These are phyloP conservation scores for Ataeniobius toweri DNA, from an alignment of 2,797 vertebrate genomes.

Conservation along the genomic window DNA sequence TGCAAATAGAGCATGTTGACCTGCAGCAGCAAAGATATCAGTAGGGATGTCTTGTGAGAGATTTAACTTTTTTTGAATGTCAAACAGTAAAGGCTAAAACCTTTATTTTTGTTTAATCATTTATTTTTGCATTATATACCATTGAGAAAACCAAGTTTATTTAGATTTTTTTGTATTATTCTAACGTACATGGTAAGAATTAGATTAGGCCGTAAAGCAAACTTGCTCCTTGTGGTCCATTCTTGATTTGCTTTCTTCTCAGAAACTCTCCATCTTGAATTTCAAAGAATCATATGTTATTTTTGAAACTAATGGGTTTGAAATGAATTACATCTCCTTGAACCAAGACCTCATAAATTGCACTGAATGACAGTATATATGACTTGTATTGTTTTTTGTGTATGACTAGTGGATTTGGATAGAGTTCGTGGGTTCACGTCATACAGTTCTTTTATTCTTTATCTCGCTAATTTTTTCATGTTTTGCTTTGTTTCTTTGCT, in stretches of 20 bases:
- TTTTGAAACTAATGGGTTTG: too few relatives aligned
- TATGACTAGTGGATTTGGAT: background rate
- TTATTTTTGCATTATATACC: background rate
- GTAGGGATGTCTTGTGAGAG: background rate
- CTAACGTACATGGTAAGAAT: too few relatives aligned
- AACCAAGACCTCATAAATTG: background rate
- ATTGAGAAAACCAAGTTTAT: background rate
- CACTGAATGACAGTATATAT: background rate
- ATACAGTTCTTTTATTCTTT: background rate
- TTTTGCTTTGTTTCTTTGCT: constrained; percentile 1
- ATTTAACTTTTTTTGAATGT: background rate
- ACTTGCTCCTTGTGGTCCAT: background rate
- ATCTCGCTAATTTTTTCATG: background rate
- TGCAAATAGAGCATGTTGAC: background rate
- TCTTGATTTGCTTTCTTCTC: background rate
- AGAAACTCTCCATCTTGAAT: background rate
- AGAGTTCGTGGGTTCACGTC: background rate
- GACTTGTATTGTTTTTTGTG: background rate
- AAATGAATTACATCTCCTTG: background rate
- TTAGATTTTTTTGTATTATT: background rate
- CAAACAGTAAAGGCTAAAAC: background rate
- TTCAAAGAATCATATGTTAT: background rate
- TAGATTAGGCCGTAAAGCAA: too few relatives aligned
- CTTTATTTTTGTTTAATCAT: background rate
- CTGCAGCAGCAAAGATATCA: background rate